phyloP scores from a whole-genome alignment of 2,888 invertebrate species.

The Nematopogon swammerdamellus region DNA sequence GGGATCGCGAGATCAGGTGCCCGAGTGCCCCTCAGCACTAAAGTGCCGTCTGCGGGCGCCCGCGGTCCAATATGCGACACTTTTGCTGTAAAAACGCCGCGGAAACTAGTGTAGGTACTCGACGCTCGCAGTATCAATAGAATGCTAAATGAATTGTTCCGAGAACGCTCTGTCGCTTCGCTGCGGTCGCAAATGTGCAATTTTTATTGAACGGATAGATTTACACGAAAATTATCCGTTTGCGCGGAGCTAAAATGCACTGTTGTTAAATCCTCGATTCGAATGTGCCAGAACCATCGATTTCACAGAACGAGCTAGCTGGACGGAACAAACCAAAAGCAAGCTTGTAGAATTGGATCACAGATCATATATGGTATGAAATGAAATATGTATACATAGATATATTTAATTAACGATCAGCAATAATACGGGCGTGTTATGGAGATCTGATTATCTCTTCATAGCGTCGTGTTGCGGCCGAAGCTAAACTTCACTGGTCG shows the following conservation, averaged over 20 bases:
- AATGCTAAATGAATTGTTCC: not conserved
- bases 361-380: too few relatives aligned
- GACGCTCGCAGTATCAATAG: not conserved
- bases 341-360: too few relatives aligned
- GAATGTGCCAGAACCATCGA: too few relatives aligned
- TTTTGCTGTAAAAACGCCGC: constrained; percentile 20
- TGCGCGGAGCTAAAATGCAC: too few relatives aligned
- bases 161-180: not conserved
- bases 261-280: too few relatives aligned
- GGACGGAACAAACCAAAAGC: too few relatives aligned
- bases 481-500: too few relatives aligned
- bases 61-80: constrained; percentile 34
- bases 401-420: not conserved
- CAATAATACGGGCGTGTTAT: not conserved
- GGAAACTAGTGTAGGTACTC: not conserved
- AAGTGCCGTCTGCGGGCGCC: constrained; percentile 22
- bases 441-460: not conserved
- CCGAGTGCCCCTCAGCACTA: not conserved
- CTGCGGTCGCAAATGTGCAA: too few relatives aligned
- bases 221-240: too few relatives aligned
- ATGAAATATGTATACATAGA: not conserved
- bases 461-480: not conserved
- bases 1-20: constrained; percentile 9
- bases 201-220: too few relatives aligned
- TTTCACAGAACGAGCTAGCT: too few relatives aligned